phyloP scores from a whole-genome alignment of 2,113 vertebrate species.

The Calidris pugnax region DNA sequence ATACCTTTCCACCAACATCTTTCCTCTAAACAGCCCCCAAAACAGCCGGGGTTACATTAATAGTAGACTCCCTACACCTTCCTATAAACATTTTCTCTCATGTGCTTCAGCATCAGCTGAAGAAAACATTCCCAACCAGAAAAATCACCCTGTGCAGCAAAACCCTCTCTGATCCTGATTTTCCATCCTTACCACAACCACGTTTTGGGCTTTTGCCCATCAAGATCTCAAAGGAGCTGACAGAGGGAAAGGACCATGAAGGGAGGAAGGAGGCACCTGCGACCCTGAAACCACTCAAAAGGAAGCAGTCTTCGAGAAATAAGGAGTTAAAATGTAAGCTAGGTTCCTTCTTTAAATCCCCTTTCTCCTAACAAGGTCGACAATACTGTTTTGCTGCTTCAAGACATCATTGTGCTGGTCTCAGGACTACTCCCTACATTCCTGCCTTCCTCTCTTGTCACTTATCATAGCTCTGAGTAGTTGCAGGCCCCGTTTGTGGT shows the following conservation, averaged over 20 bases:
- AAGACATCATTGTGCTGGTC: too few relatives aligned
- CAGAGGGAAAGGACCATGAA: background rate
- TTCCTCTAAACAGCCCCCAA: background rate
- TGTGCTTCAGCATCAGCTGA: background rate
- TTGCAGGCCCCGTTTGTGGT: too few relatives aligned
- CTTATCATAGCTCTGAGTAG: too few relatives aligned
- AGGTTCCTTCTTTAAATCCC: too few relatives aligned
- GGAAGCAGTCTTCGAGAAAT: too few relatives aligned
- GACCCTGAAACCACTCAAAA: too few relatives aligned
- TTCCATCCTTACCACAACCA: background rate
- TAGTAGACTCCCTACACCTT: background rate
- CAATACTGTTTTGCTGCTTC: too few relatives aligned
- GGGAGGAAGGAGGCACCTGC: background rate
- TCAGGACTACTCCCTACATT: too few relatives aligned
- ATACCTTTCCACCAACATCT: background rate
- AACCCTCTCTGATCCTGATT: background rate
- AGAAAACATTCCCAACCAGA: background rate
- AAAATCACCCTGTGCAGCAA: background rate
- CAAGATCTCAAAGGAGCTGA: accelerated
- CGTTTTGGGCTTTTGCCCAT: background rate
- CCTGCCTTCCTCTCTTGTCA: too few relatives aligned
- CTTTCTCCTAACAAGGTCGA: too few relatives aligned
- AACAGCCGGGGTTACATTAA: background rate
- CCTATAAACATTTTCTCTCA: background rate
- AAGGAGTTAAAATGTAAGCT: too few relatives aligned